These are phyloP conservation scores for Hirtodrosophila trivittata DNA, from an alignment of 2,888 invertebrate genomes.

Conservation along the genomic window DNA sequence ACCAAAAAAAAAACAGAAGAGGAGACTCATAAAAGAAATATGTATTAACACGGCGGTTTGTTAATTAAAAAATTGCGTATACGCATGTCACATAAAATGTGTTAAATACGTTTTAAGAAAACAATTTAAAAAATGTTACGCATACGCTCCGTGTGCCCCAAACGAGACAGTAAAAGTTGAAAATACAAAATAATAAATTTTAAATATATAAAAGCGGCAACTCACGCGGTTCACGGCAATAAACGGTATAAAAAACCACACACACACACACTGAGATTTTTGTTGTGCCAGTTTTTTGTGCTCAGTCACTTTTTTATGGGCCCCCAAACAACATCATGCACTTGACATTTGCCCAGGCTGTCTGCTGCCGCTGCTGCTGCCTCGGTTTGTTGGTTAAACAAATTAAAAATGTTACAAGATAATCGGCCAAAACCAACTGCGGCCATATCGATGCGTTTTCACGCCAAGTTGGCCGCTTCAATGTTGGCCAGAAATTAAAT, in stretches of 20 bases:
- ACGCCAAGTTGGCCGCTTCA: not conserved
- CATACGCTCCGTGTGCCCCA: conserved; percentile 38
- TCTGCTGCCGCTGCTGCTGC: not conserved
- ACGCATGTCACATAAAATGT: conserved; percentile 28
- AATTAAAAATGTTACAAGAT: conserved; percentile 36
- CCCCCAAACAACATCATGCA: not conserved
- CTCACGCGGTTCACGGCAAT: not conserved
- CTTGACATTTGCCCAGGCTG: conserved; percentile 14
- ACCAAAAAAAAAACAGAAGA: too few relatives aligned
- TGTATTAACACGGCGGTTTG: conserved; percentile 10
- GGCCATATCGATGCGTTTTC: conserved; percentile 20
- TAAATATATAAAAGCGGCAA: not conserved
- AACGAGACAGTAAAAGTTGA: conserved; percentile 51
- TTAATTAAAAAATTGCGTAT: conserved; percentile 51
- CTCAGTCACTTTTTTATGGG: not conserved
- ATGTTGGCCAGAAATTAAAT: conserved; percentile 56
- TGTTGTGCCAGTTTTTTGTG: not conserved
- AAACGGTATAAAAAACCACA: not conserved
- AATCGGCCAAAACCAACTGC: conserved; percentile 14
- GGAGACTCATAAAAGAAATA: conserved; percentile 32
- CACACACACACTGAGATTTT: not conserved
- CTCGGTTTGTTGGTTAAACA: conserved; percentile 11
- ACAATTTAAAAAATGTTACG: conserved; percentile 27
- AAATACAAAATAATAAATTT: conserved; percentile 36
- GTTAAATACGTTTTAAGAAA: conserved; percentile 15